phyloP scores from a whole-genome alignment of 2,888 invertebrate genomes.

The Oscheius sp. region DNA sequence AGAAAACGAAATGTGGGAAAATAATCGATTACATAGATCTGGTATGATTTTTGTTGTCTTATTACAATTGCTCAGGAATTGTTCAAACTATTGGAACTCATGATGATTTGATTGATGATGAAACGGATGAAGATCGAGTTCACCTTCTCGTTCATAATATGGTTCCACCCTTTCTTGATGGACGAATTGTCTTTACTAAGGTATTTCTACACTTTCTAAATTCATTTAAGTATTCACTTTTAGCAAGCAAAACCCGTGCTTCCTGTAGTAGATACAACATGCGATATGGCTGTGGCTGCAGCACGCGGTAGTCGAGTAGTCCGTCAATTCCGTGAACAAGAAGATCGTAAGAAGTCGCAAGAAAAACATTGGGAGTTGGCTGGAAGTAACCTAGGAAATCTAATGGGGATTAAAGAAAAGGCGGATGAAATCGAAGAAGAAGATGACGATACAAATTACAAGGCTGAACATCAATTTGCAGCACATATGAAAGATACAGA shows the following conservation, averaged over 20 bases:
- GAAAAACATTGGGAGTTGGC: conserved; percentile 99
- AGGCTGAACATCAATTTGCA: conserved; percentile 92
- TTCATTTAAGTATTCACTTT: neutral
- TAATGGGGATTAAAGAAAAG: conserved; percentile 86
- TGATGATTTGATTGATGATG: conserved; percentile 75
- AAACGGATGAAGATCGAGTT: conserved; percentile 88
- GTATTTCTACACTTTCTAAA: neutral
- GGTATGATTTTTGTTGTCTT: conserved; percentile 52
- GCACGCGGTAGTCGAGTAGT: conserved; percentile 92
- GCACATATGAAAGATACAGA: conserved; percentile 81
- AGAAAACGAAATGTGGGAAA: conserved; percentile 98
- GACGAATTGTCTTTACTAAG: conserved; percentile 97
- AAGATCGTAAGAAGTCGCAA: conserved; percentile 88
- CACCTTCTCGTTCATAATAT: conserved; percentile 96
- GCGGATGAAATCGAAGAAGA: conserved; percentile 78
- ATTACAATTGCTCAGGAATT: conserved; percentile 38
- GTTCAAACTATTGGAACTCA: conserved; percentile 76
- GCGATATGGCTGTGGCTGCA: conserved; percentile 94
- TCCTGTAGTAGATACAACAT: conserved; percentile 82
- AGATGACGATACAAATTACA: conserved; percentile 48
- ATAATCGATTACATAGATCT: conserved; percentile 91
- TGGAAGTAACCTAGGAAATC: conserved; percentile 92
- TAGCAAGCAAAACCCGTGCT: conserved; percentile 55
- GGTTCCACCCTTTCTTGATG: conserved; percentile 97
- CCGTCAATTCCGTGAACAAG: conserved; percentile 89